phyloP scores from a whole-genome alignment of 2,113 vertebrate genomes.

The Ptyas mucosa region DNA sequence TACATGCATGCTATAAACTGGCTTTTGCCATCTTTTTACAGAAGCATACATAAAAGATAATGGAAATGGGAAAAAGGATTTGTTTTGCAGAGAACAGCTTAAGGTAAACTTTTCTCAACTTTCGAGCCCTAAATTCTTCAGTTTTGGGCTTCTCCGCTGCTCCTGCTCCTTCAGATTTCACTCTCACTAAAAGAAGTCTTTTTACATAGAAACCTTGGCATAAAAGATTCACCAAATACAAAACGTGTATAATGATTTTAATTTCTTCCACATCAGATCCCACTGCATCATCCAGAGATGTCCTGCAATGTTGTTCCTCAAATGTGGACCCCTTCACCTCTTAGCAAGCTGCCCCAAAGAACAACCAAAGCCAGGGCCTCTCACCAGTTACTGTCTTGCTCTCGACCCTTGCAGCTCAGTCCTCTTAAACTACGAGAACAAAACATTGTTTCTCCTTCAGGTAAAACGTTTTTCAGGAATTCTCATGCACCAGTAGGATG shows the following conservation, averaged over 20 bases:
- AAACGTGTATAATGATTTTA: neutral
- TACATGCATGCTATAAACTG: neutral
- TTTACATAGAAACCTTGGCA: neutral
- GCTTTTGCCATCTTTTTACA: slow-evolving; percentile 26
- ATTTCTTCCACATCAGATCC: slow-evolving; percentile 29
- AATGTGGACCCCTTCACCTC: slow-evolving; percentile 27
- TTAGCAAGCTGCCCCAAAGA: slow-evolving; percentile 10
- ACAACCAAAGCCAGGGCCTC: slow-evolving; percentile 13
- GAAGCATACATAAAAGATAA: slow-evolving; percentile 56
- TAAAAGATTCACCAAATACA: neutral
- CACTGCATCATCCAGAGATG: slow-evolving; percentile 24
- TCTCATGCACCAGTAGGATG: neutral
- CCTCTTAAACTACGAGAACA: slow-evolving; percentile 44
- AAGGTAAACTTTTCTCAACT: slow-evolving; percentile 59
- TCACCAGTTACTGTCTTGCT: slow-evolving; percentile 18
- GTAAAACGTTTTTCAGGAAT: slow-evolving; percentile 54
- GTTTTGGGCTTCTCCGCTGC: neutral
- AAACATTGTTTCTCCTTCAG: slow-evolving; percentile 50
- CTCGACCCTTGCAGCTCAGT: slow-evolving; percentile 27
- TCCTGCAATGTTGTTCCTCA: slow-evolving; percentile 13
- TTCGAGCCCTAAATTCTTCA: neutral
- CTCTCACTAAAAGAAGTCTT: neutral
- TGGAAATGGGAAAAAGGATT: slow-evolving; percentile 39
- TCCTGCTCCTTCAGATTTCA: neutral
- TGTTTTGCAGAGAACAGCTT: slow-evolving; percentile 42